Percentiles rank a stretch among this genome's conserved stretches.
Conservation (phyloP, 2,797 vertebrate genomes). For the Clarias fuscus region DNA sequence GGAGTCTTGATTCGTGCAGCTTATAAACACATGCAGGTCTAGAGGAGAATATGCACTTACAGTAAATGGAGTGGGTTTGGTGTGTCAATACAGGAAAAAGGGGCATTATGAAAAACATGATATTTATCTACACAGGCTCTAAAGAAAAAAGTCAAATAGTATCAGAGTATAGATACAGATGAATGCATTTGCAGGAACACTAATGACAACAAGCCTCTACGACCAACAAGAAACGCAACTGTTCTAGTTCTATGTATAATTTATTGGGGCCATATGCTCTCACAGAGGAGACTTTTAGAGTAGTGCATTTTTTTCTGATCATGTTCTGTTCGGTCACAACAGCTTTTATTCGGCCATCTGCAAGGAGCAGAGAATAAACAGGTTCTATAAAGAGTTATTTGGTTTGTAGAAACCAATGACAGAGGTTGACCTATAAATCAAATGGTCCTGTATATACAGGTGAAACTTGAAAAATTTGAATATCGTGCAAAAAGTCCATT, state of each 20-base stretch:
- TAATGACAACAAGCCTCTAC: not conserved
- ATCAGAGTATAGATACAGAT: not conserved
- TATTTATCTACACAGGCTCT: not conserved
- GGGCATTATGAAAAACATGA: not conserved
- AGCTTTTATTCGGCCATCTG: not conserved
- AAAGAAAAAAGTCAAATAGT: not conserved
- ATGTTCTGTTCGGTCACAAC: not conserved
- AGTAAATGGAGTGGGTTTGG: slow-evolving; percentile 13
- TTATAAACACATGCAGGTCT: slow-evolving; percentile 41
- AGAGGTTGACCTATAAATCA: not conserved
- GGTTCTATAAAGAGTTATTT: not conserved
- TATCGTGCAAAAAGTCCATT: too few relatives aligned
- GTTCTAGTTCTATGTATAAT: slow-evolving; percentile 55
- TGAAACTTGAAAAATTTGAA: too few relatives aligned
- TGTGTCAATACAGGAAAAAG: slow-evolving; percentile 16
- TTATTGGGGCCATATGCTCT: slow-evolving; percentile 55
- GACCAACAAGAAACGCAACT: not conserved
- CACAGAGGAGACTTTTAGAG: slow-evolving; percentile 54
- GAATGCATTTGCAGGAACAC: not conserved
- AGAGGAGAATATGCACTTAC: not conserved
- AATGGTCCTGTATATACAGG: not conserved
- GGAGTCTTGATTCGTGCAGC: slow-evolving; percentile 29
- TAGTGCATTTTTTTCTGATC: slow-evolving; percentile 56
- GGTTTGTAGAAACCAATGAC: not conserved
- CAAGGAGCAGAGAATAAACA: not conserved